phyloP scores from a whole-genome alignment of 2,797 vertebrate genomes.

The Channallabes apus region DNA sequence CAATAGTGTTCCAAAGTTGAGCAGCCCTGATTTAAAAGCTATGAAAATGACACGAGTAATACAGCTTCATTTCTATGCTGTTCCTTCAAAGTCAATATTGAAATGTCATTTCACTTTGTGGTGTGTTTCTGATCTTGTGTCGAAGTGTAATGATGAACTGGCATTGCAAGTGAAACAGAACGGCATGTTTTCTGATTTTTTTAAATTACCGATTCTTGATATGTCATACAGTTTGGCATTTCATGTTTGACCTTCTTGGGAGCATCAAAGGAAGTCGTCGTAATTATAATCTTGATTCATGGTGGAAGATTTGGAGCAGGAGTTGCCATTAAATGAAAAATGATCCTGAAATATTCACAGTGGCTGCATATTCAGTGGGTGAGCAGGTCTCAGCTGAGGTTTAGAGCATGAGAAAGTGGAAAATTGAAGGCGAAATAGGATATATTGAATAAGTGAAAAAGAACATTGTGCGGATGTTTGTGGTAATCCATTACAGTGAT shows the following conservation, averaged over 20 bases:
- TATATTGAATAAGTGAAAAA: conserved; percentile 44
- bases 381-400: conserved; percentile 35
- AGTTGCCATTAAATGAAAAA: conserved; percentile 45
- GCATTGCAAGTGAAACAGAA: conserved; percentile 35
- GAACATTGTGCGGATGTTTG: conserved; percentile 48
- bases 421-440: conserved; percentile 47
- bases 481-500: conserved; percentile 50
- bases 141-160: conserved; percentile 37
- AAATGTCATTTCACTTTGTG: conserved; percentile 29
- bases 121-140: conserved; percentile 45
- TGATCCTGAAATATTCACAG: conserved; percentile 37
- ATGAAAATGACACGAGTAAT: conserved; percentile 19
- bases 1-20: not conserved
- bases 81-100: conserved; percentile 18
- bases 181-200: conserved; percentile 27
- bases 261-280: conserved; percentile 48
- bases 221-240: conserved; percentile 50
- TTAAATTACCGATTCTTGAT: conserved; percentile 42
- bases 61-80: not conserved
- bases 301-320: conserved; percentile 30
- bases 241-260: conserved; percentile 47
- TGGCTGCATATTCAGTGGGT: conserved; percentile 34
- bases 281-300: conserved; percentile 50
- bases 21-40: conserved; percentile 20
- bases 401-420: conserved; percentile 38